Evolutionary conservation across 1,140 invertebrate genomes (phyloP), one percentile per base, ranked within the genome.

Genomic region (Apocrypta bakeri): DNA sequence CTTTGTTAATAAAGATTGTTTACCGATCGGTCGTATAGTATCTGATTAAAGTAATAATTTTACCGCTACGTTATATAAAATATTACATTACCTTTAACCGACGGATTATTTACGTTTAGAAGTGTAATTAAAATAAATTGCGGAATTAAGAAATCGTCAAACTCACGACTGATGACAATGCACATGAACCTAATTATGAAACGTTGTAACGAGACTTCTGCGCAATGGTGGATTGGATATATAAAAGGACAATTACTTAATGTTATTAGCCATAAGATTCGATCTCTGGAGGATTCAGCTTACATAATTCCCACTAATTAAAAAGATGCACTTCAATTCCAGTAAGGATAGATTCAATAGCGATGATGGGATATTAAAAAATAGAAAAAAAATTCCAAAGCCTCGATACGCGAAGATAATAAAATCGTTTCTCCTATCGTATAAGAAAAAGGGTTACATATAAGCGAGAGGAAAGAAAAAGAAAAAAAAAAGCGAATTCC

Each of bases 401-500:
- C 21, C n/a, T n/a, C n/a, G n/a, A n/a, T n/a, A n/a, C n/a, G n/a
- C n/a, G n/a, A n/a, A n/a, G n/a, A n/a, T n/a, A n/a, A n/a, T n/a
- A n/a, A n/a, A n/a, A n/a, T n/a, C n/a, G n/a, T n/a, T n/a, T n/a
- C n/a, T n/a, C n/a, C n/a, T n/a, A n/a, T n/a, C n/a, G n/a, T n/a
- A n/a, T n/a, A n/a, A n/a, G 74, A 75, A 75, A 68, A 80, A 74
- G 76, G 77, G n/a, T 64, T 56, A 80, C 25, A 68, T 14, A 76
- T 11, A 31, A 37, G 74, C 31, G 79, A 81, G 81, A n/a, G n/a
- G 79, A 69, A 29, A 63, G 56, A 17, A 25, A 27, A 17, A 56
- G 27, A 63, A 63, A 79, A 79, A 82, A 84, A 79, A 79, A 71
- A 17, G 33, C 37, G 37, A 69, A 61, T 63, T 69, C 82, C 75